Conservation (phyloP, 2,797 vertebrate species). For the Alcedo quadribrachys region DNA sequence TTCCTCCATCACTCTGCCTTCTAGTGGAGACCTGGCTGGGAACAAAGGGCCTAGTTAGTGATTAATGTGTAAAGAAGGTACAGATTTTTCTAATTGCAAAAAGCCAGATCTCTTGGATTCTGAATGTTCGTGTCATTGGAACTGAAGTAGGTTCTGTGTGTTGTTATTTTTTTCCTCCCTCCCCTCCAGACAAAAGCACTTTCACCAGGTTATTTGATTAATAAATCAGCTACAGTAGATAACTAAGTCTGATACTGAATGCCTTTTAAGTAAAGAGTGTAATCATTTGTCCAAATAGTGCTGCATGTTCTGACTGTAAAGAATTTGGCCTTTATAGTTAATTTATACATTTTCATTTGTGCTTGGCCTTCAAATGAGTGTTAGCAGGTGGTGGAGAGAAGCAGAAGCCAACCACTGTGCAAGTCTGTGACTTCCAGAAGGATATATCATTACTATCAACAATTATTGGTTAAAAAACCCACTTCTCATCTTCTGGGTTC, state of each 20-base stretch:
- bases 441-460: background rate
- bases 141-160: background rate
- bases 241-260: background rate
- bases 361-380: background rate
- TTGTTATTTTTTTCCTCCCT: background rate
- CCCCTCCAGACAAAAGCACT: background rate
- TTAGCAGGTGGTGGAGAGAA: background rate
- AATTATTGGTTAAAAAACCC: constrained; percentile 34
- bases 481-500: constrained; percentile 4
- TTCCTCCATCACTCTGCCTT: background rate
- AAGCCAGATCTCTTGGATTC: background rate
- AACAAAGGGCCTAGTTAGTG: background rate
- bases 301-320: background rate
- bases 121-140: background rate
- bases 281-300: background rate
- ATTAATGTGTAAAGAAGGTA: background rate
- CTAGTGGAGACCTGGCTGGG: background rate
- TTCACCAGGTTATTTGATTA: background rate
- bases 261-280: background rate
- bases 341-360: background rate
- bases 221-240: background rate
- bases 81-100: background rate
- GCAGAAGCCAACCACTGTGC: background rate
- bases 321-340: background rate
- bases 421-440: background rate